phyloP scores from a whole-genome alignment of 2,113 vertebrate species.

The Thunnus maccoyii region DNA sequence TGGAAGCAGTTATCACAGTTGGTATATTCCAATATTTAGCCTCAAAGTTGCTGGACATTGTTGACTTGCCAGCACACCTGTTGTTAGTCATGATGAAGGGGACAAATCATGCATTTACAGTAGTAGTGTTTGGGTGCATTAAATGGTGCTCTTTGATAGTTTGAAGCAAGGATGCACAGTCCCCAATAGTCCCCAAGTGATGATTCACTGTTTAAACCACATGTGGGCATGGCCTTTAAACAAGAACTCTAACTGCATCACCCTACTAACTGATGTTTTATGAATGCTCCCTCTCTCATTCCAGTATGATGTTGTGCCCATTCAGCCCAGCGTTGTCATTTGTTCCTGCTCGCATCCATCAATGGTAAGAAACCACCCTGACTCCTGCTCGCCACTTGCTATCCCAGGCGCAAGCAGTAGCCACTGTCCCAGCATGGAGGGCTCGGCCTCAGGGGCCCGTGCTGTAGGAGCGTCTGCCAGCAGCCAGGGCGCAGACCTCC shows the following conservation, averaged over 20 bases:
- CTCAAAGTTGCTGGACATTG: neutral
- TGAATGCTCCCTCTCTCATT: slow-evolving; percentile 52
- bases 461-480: slow-evolving; percentile 79
- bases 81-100: neutral
- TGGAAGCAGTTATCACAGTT: neutral
- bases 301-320: slow-evolving; percentile 98
- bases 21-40: neutral
- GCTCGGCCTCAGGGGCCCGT: slow-evolving; percentile 85
- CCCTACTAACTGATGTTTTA: slow-evolving; percentile 24
- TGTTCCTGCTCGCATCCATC: slow-evolving; percentile 95
- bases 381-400: slow-evolving; percentile 89
- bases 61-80: neutral
- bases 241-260: neutral
- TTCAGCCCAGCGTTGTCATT: slow-evolving; percentile 96
- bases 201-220: neutral
- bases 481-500: slow-evolving; percentile 83
- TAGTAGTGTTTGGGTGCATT: neutral
- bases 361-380: slow-evolving; percentile 96
- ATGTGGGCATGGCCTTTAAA: neutral
- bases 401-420: slow-evolving; percentile 89
- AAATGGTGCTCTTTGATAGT: neutral
- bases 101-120: neutral
- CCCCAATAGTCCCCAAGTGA: slow-evolving; percentile 1
- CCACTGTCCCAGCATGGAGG: slow-evolving; percentile 91
- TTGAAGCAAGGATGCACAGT: neutral